A percentile compares a stretch with the other conserved stretches of the same genome.
Evolutionary conservation across 2,113 vertebrate genomes (phyloP).

Genomic region (Callithrix jacchus): DNA sequence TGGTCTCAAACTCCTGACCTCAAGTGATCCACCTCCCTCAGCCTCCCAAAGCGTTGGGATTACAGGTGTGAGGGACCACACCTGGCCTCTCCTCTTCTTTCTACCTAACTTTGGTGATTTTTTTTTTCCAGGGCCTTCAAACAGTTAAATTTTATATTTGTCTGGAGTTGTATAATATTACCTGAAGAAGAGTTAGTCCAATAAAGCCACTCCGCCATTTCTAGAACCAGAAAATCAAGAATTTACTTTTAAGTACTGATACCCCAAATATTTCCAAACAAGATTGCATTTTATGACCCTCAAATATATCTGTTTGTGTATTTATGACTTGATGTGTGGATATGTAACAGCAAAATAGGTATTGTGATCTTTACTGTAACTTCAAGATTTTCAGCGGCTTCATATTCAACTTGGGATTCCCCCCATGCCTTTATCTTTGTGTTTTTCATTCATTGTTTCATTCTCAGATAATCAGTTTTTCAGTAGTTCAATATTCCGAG

Average conservation of each 20-base stretch:
- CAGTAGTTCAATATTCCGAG: neutral
- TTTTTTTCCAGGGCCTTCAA: neutral
- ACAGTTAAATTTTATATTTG: neutral
- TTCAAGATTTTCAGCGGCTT: neutral
- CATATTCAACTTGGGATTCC: neutral
- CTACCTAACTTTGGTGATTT: neutral
- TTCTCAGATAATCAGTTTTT: neutral
- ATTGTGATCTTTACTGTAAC: neutral
- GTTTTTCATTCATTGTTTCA: slow-evolving; percentile 1
- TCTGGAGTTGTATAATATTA: neutral
- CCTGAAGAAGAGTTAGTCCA: neutral
- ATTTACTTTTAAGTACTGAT: neutral
- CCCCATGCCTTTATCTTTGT: neutral
- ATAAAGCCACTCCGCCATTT: neutral
- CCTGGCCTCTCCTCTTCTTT: neutral
- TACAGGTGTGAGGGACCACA: fast-evolving
- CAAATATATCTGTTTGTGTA: neutral
- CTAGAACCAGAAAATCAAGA: slow-evolving; percentile 11
- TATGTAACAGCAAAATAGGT: neutral
- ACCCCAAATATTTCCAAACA: neutral
- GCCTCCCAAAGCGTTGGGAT: neutral
- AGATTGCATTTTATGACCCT: neutral
- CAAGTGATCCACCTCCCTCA: neutral
- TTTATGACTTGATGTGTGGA: neutral
- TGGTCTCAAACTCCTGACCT: neutral